phyloP scores from a whole-genome alignment of 2,888 invertebrate genomes.

The Lycocerus yunnanus region DNA sequence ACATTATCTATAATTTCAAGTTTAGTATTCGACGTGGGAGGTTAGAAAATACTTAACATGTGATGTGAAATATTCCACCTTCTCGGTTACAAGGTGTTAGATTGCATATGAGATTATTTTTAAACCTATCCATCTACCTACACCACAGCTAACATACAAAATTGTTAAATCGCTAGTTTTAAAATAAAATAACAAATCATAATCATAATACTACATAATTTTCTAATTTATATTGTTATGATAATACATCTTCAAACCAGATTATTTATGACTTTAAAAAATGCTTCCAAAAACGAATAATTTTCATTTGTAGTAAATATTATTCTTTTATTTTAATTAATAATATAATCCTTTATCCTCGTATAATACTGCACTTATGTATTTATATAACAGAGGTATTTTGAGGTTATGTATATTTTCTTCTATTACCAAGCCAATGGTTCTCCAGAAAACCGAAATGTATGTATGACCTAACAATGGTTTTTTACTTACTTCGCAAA shows the following conservation, averaged over 20 bases:
- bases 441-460: no score
- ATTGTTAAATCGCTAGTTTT: slow-evolving; percentile 12
- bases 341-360: no score
- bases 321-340: background rate
- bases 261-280: background rate
- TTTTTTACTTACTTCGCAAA: no score
- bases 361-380: no score
- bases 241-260: background rate
- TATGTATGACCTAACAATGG: no score
- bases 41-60: slow-evolving; percentile 18
- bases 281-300: background rate
- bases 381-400: no score
- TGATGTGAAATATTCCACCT: slow-evolving; percentile 17
- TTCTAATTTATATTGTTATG: background rate
- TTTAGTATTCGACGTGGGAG: slow-evolving; percentile 17
- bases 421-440: no score
- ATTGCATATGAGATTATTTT: slow-evolving; percentile 19
- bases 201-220: background rate
- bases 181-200: background rate
- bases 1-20: background rate
- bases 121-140: slow-evolving; percentile 16
- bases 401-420: no score
- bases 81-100: slow-evolving; percentile 23
- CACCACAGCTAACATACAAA: slow-evolving; percentile 6
- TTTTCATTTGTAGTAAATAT: background rate